Conservation (phyloP, 2,113 vertebrate species). For the Kobus ellipsiprymnus region DNA sequence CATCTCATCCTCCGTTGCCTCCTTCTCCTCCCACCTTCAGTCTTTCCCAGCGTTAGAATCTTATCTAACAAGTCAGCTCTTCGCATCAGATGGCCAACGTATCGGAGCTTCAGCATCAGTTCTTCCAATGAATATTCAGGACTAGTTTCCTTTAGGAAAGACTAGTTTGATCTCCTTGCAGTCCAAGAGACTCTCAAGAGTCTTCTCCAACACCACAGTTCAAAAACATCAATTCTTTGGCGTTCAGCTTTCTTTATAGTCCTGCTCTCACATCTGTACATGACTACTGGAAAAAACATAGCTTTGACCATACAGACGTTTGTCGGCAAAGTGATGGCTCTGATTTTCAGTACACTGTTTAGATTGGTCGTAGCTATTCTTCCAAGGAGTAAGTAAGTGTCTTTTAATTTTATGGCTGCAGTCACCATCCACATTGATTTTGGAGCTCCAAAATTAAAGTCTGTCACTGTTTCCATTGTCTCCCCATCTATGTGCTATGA, state of each 20-base stretch:
- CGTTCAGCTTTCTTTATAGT: not conserved
- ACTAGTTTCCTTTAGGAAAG: not conserved
- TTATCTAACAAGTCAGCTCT: not conserved
- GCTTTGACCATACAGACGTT: not conserved
- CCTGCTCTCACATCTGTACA: not conserved
- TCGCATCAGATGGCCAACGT: not conserved
- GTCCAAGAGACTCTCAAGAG: not conserved
- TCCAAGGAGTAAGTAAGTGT: not conserved
- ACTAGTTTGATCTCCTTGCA: not conserved
- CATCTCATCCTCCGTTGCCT: not conserved
- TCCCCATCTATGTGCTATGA: not conserved
- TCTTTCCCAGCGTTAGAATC: not conserved
- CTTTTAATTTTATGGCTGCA: not conserved
- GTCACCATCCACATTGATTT: accelerated
- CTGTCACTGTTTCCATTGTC: not conserved
- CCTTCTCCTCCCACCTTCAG: not conserved
- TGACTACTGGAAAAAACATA: not conserved
- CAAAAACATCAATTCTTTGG: accelerated
- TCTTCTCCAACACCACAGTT: not conserved
- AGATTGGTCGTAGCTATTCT: not conserved
- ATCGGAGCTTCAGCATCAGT: not conserved
- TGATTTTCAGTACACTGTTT: not conserved
- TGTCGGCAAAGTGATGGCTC: not conserved
- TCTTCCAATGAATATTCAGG: not conserved
- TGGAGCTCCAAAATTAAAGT: not conserved